A percentile compares a stretch with the other conserved stretches of the same genome.
Evolutionary conservation across 2,888 invertebrate species (phyloP).

Genomic region (Meloe dianella): DNA sequence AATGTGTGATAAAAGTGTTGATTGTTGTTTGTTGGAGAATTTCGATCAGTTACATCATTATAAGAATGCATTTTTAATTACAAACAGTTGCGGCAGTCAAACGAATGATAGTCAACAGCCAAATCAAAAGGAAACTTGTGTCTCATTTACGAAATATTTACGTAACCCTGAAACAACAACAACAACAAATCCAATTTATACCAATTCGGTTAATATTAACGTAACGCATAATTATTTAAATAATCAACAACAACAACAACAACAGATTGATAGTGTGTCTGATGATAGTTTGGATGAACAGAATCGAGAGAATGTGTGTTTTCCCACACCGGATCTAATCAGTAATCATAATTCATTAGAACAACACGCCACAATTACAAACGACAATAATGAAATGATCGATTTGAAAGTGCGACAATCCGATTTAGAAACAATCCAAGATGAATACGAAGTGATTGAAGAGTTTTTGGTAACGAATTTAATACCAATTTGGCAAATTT

Average conservation of each 20-base stretch:
- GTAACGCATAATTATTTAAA: conserved; percentile 64
- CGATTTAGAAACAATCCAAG: background rate
- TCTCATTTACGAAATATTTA: conserved; percentile 57
- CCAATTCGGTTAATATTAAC: conserved; percentile 66
- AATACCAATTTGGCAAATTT: conserved; percentile 12
- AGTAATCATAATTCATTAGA: conserved; percentile 65
- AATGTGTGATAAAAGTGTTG: conserved; percentile 60
- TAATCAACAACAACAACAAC: conserved; percentile 1
- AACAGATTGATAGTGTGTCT: conserved; percentile 58
- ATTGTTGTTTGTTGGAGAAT: conserved; percentile 56
- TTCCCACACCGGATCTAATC: conserved; percentile 65
- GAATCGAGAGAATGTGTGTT: conserved; percentile 51
- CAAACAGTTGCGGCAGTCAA: conserved; percentile 58
- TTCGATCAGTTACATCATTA: conserved; percentile 44
- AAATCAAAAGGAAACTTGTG: conserved; percentile 39
- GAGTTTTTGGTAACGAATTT: background rate
- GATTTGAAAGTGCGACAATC: background rate
- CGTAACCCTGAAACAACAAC: conserved; percentile 39
- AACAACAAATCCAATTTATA: conserved; percentile 54
- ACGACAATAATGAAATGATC: conserved; percentile 1
- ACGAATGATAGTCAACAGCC: conserved; percentile 29
- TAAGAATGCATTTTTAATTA: conserved; percentile 48
- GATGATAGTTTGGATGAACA: conserved; percentile 62
- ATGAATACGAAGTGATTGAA: background rate
- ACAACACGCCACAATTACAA: conserved; percentile 38